Evolutionary conservation across 2,113 vertebrate species (phyloP), one percentile per base, ranked within the genome.

Genomic region (Ophiodon elongatus): DNA sequence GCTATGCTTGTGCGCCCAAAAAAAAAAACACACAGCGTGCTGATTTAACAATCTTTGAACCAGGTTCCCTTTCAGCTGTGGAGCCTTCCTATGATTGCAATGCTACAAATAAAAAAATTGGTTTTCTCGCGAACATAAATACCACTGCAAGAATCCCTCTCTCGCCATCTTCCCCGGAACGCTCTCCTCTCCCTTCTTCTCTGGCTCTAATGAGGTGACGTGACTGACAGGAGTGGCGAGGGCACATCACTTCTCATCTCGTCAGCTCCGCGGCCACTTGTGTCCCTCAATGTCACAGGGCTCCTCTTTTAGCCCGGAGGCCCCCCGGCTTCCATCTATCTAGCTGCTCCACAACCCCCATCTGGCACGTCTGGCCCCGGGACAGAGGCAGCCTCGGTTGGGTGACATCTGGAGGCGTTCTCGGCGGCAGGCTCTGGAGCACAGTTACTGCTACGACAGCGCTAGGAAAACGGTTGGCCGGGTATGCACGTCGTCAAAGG

Each of bases 201-300:
- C 84, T 6, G 65, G 67, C 85, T 92, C 92, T 94, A 94, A 94
- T 94, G 93, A 94, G 93, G 90, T 88, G 91, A 89, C 85, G 82
- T 93, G 93, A 94, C 90, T 90, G 93, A 93, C 93, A 93, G 93
- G 52, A 69, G 87, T 82, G 80, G 90, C 73, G 92, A 90, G 92
- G 92, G 91, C 93, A 94, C 89, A 92, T 94, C 92, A 94, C 91
- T 92, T 93, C 91, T 90, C 91, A 94, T 94, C 93, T 91, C 90
- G 93, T 94, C 93, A 94, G 87, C 85, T 90, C 88, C 84, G 88
- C 71, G 68, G 92, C 89, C 93, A 92, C 90, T 93, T 87, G 88
- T 89, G 88, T 88, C 92, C 90, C 92, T 92, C 93, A 94, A 90
- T 94, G 93, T 94, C 93, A 93, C 87, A 91, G 92, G 92, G 90